Evolutionary conservation across 2,888 invertebrate species (phyloP).

Genomic region (Amblyjoppa fuscipennis): DNA sequence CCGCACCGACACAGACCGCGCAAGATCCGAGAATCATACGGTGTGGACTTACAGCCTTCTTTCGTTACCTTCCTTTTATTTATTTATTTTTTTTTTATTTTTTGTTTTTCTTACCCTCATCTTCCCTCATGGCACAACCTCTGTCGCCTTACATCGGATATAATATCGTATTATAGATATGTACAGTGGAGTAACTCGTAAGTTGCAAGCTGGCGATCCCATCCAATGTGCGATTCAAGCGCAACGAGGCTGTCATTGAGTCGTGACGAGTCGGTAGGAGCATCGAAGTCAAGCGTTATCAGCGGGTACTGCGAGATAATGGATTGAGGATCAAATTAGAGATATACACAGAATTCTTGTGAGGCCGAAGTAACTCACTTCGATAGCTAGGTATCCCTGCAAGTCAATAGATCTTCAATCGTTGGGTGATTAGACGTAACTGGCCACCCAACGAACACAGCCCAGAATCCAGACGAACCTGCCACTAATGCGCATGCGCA

Average conservation of each 20-base stretch:
- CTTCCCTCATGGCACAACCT: conserved; percentile 1
- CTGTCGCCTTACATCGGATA: conserved; percentile 25
- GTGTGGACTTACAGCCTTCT: conserved; percentile 48
- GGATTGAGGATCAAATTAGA: background rate
- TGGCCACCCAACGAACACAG: too few species aligned
- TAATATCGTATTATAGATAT: conserved; percentile 49
- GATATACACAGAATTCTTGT: background rate
- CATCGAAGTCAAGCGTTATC: background rate
- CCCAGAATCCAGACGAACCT: too few species aligned
- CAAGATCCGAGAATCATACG: conserved; percentile 57
- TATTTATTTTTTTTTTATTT: background rate
- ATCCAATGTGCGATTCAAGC: background rate
- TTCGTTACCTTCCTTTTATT: conserved; percentile 41
- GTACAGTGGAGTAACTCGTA: background rate
- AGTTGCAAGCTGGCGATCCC: background rate
- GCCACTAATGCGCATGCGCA: too few species aligned
- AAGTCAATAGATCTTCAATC: too few species aligned
- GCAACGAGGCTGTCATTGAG: background rate
- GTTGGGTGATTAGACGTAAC: too few species aligned
- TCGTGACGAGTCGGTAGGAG: background rate
- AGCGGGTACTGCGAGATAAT: background rate
- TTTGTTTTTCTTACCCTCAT: conserved; percentile 31
- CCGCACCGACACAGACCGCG: conserved; percentile 61
- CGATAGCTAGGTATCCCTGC: too few species aligned
- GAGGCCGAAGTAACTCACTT: too few species aligned